phyloP scores from a whole-genome alignment of 2,113 vertebrate genomes.

The Protobothrops mucrosquamatus region DNA sequence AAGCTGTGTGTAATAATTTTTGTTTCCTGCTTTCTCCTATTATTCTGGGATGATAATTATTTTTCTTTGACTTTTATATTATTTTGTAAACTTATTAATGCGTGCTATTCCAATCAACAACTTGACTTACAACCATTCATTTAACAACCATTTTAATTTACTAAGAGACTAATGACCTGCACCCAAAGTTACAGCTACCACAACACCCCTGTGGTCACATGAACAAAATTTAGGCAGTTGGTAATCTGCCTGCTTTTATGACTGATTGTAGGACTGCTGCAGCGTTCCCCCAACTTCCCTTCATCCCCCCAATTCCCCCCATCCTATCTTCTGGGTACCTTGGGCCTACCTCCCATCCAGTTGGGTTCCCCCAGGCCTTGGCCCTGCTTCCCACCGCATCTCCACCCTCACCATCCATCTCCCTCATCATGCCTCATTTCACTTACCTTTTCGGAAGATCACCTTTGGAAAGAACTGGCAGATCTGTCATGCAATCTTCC shows the following conservation, averaged over 20 bases:
- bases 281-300: background rate
- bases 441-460: background rate
- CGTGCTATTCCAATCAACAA: background rate
- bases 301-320: background rate
- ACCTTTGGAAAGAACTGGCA: background rate
- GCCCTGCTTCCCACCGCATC: background rate
- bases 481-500: background rate
- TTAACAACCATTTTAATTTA: background rate
- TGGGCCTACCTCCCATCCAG: background rate
- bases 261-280: background rate
- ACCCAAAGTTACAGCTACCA: background rate
- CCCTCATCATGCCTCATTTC: background rate
- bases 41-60: background rate
- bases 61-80: background rate
- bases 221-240: background rate
- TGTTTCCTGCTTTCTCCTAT: background rate
- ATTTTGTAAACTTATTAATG: background rate
- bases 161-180: too few relatives aligned
- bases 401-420: background rate
- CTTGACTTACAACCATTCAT: background rate
- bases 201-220: background rate
- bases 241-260: background rate
- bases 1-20: background rate
- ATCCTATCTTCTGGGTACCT: background rate
- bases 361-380: background rate